Conservation (phyloP, 2,888 invertebrate species). For the Himalopsyche japonica region DNA sequence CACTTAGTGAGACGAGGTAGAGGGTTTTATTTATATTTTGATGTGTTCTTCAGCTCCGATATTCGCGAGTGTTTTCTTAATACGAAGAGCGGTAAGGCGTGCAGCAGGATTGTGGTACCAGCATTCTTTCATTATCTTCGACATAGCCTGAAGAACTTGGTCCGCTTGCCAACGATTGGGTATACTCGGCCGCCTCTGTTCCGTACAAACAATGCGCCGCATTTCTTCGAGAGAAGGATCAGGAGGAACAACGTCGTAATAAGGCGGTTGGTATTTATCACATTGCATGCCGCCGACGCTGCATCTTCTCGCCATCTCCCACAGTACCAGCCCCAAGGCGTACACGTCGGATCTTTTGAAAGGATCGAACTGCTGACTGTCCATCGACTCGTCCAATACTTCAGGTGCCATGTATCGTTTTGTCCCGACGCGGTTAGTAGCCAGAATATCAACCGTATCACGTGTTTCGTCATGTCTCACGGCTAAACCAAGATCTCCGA, state of each 20-base stretch:
- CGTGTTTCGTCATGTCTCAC: conserved; percentile 89
- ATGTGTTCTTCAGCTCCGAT: conserved; percentile 67
- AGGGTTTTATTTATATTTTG: conserved; percentile 49
- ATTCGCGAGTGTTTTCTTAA: conserved; percentile 92
- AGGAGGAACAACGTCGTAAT: conserved; percentile 90
- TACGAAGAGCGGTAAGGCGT: conserved; percentile 91
- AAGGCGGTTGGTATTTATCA: conserved; percentile 94
- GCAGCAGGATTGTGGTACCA: conserved; percentile 98
- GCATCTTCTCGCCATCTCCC: conserved; percentile 94
- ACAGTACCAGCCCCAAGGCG: conserved; percentile 92
- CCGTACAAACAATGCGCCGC: conserved; percentile 85
- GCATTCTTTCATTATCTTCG: conserved; percentile 96
- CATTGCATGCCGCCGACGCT: conserved; percentile 74
- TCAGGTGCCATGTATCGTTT: conserved; percentile 98
- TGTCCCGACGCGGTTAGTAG: conserved; percentile 94
- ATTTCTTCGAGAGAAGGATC: conserved; percentile 97
- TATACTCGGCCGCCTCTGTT: conserved; percentile 85
- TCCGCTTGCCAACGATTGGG: conserved; percentile 89
- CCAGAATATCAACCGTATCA: conserved; percentile 91
- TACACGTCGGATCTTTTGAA: conserved; percentile 99
- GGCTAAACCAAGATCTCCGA: conserved; percentile 95
- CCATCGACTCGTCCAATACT: conserved; percentile 90
- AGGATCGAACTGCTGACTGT: conserved; percentile 92
- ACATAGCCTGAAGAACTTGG: conserved; percentile 80
- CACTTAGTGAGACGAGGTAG: neutral